A percentile compares a stretch with the other conserved stretches of the same genome.
Conservation (phyloP, 2,797 vertebrate species). For the Eupleurogrammus muticus region DNA sequence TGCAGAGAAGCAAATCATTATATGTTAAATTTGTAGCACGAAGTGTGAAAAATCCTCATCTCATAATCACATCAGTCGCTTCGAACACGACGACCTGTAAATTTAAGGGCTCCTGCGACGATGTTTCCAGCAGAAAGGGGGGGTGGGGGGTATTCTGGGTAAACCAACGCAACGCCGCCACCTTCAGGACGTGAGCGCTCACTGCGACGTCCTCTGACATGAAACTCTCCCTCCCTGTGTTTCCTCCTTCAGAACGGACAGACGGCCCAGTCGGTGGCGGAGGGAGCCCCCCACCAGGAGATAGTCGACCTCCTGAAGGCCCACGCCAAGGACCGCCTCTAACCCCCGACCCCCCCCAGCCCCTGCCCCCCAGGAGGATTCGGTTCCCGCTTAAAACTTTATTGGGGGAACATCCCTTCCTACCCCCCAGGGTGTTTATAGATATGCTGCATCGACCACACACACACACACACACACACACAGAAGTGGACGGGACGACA, state of each 20-base stretch:
- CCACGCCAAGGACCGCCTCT: constrained; percentile 46
- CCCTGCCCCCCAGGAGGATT: no score
- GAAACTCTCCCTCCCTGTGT: constrained; percentile 13
- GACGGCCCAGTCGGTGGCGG: constrained; percentile 77
- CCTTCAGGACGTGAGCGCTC: constrained; percentile 49
- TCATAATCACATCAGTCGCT: background rate
- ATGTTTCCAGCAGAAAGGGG: constrained; percentile 1
- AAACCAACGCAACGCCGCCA: constrained; percentile 67
- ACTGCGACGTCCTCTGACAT: constrained; percentile 49
- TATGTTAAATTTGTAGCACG: constrained; percentile 8
- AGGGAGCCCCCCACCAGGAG: constrained; percentile 78
- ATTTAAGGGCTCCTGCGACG: background rate
- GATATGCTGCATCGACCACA: constrained; percentile 67
- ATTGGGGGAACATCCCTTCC: constrained; percentile 45
- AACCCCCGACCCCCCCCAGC: constrained; percentile 31
- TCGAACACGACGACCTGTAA: background rate
- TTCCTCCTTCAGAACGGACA: constrained; percentile 79
- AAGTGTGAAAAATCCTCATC: background rate
- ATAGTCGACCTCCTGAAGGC: constrained; percentile 81
- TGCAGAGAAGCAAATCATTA: constrained; percentile 13
- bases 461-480: no score
- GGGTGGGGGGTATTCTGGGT: no score
- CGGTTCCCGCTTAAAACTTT: no score
- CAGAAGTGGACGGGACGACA: constrained; percentile 51
- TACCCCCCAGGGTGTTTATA: constrained; percentile 40